phyloP scores from a whole-genome alignment of 53 echinoderm and acorn worm species.

The Luidia sarsii region DNA sequence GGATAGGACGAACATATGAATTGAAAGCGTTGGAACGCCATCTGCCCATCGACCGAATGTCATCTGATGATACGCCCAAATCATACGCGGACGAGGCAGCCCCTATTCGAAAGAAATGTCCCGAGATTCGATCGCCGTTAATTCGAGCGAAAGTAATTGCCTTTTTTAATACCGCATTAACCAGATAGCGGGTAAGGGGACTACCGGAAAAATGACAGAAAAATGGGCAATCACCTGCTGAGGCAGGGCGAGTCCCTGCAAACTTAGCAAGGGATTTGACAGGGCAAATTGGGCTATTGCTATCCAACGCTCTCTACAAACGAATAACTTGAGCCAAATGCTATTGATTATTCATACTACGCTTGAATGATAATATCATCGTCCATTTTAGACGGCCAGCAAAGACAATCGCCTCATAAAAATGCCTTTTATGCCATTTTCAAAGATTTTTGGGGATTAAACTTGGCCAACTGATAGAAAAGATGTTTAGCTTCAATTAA shows the following conservation, averaged over 20 bases:
- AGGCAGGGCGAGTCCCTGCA: background rate
- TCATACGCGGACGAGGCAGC: background rate
- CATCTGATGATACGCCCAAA: background rate
- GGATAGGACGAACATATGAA: slow-evolving; percentile 9
- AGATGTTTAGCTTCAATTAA: too few relatives aligned
- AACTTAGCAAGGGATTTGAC: background rate
- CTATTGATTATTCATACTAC: background rate
- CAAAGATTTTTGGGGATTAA: too few relatives aligned
- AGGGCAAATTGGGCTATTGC: background rate
- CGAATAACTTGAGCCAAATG: slow-evolving; percentile 13
- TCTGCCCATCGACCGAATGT: slow-evolving; percentile 4
- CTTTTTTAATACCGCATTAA: slow-evolving; percentile 5
- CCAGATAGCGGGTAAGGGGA: background rate
- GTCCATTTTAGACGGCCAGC: too few relatives aligned
- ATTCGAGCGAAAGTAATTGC: background rate
- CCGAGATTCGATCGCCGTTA: background rate
- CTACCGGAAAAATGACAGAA: slow-evolving; percentile 2
- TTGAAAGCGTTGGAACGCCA: slow-evolving; percentile 12
- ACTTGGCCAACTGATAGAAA: too few relatives aligned
- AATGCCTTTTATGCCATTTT: too few relatives aligned
- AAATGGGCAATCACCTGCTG: background rate
- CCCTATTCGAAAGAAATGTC: background rate
- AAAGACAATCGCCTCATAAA: too few relatives aligned
- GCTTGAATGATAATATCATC: slow-evolving; percentile 5
- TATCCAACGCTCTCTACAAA: background rate